These are phyloP conservation scores for Mesembrinibis cayennensis DNA, from an alignment of 2,113 vertebrate genomes.

Conservation along the genomic window DNA sequence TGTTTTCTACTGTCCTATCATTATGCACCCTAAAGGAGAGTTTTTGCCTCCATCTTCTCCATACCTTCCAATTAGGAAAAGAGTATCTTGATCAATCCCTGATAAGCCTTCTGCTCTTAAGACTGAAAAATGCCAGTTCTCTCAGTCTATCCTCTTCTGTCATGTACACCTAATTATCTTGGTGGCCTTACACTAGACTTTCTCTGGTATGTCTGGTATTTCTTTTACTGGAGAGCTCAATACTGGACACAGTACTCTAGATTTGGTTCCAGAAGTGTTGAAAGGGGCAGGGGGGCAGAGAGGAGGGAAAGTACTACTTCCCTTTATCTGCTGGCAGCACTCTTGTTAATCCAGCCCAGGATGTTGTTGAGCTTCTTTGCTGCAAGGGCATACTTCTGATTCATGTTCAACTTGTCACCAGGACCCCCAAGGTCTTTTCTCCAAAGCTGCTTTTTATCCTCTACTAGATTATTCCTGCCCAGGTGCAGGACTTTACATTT, in stretches of 20 bases:
- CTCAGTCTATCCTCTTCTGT: neutral
- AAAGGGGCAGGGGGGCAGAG: rapidly evolving
- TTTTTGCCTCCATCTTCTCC: neutral
- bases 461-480: neutral
- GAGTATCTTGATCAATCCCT: neutral
- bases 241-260: neutral
- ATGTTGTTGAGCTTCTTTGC: neutral
- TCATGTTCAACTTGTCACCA: neutral
- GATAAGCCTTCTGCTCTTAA: neutral
- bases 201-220: neutral
- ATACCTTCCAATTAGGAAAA: neutral
- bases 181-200: neutral
- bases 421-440: neutral
- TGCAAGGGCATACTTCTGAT: neutral
- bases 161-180: no score
- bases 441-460: neutral
- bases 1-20: neutral
- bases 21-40: neutral
- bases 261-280: neutral
- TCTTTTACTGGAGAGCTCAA: neutral
- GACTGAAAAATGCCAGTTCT: neutral
- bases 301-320: neutral
- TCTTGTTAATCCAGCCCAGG: neutral
- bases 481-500: neutral
- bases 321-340: neutral